Evolutionary conservation across 2,113 vertebrate species (phyloP).

Genomic region (Mystacornis crossleyi): DNA sequence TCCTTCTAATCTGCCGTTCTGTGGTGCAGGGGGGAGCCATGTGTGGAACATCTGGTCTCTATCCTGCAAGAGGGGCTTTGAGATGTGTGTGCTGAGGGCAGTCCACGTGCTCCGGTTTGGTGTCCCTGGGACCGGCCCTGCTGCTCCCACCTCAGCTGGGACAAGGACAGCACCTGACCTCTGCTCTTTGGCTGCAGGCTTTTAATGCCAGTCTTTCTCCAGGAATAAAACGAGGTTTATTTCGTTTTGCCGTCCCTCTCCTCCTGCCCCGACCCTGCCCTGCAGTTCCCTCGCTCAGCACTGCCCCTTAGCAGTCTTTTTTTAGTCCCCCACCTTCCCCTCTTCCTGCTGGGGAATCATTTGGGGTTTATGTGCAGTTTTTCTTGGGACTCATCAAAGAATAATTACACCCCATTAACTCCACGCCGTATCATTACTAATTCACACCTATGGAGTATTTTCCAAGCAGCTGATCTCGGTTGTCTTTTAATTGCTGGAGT

Average conservation of each 20-base stretch:
- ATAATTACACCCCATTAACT: background rate
- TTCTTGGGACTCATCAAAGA: background rate
- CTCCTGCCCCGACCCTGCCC: background rate
- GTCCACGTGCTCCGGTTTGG: rapidly evolving
- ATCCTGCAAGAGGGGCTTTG: background rate
- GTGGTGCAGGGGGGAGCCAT: rapidly evolving
- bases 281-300: background rate
- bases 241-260: background rate
- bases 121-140: background rate
- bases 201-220: background rate
- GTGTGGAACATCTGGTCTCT: background rate
- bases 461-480: background rate
- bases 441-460: constrained; percentile 22
- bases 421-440: background rate
- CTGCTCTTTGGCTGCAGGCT: background rate
- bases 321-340: background rate
- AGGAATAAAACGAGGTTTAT: background rate
- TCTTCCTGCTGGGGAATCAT: background rate
- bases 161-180: rapidly evolving
- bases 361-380: background rate
- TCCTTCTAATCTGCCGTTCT: background rate
- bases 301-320: background rate
- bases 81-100: background rate
- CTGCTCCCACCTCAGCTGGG: background rate
- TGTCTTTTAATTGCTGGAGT: constrained; percentile 23